Evolutionary conservation across 2,888 invertebrate genomes (phyloP).

Genomic region (Odontocolon sp.): DNA sequence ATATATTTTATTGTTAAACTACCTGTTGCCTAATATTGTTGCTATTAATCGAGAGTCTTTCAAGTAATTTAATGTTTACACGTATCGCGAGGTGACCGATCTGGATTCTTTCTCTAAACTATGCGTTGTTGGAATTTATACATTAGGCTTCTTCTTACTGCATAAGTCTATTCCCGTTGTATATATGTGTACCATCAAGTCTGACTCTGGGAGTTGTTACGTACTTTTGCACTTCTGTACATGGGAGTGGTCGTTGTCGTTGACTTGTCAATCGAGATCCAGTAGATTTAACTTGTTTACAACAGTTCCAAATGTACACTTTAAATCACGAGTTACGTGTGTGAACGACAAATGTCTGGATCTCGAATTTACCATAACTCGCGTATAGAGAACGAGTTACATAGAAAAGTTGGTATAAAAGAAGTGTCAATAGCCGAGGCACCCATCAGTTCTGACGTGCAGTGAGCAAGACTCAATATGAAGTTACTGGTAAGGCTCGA

Average conservation of each 20-base stretch:
- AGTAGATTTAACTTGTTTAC: constrained; percentile 27
- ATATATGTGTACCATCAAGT: constrained; percentile 7
- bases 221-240: constrained; percentile 64
- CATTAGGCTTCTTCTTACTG: no score
- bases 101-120: not conserved
- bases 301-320: constrained; percentile 36
- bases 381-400: constrained; percentile 51
- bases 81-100: not conserved
- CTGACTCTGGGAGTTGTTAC: constrained; percentile 62
- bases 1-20: not conserved
- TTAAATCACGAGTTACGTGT: constrained; percentile 7
- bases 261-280: constrained; percentile 63
- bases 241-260: constrained; percentile 64
- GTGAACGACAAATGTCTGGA: constrained; percentile 53
- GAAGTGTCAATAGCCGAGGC: constrained; percentile 63
- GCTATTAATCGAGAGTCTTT: not conserved
- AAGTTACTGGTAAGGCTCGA: constrained; percentile 69
- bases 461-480: constrained; percentile 65
- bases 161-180: not conserved
- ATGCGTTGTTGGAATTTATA: no score
- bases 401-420: constrained; percentile 70
- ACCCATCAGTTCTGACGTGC: constrained; percentile 64
- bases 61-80: not conserved
- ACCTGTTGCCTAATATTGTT: not conserved
- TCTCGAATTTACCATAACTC: constrained; percentile 68